Conservation (phyloP, 2,888 invertebrate species). For the Torymus tubicola region DNA sequence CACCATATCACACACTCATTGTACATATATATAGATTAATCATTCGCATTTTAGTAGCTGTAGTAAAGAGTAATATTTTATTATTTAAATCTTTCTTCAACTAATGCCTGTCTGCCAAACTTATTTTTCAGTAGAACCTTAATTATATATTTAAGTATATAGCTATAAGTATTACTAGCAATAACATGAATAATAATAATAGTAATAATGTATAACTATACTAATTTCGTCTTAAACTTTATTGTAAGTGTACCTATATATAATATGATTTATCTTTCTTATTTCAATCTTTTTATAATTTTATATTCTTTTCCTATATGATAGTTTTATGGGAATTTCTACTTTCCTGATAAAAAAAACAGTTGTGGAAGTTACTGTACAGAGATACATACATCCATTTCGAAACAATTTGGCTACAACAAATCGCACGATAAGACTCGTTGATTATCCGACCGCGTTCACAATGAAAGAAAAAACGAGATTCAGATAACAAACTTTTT, state of each 20-base stretch:
- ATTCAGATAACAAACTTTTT: no score
- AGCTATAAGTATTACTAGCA: no score
- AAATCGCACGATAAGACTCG: no score
- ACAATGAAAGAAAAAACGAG: no score
- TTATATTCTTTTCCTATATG: slow-evolving; percentile 10
- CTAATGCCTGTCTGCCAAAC: slow-evolving; percentile 25
- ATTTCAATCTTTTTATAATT: not conserved
- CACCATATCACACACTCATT: not conserved
- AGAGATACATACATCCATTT: no score
- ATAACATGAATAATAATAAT: no score
- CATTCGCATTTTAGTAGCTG: slow-evolving; percentile 6
- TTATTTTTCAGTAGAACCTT: slow-evolving; percentile 33
- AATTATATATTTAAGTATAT: no score
- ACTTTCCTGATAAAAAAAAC: not conserved
- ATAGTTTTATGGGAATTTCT: slow-evolving; percentile 7
- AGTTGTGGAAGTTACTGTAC: no score
- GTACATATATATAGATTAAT: slow-evolving; percentile 21
- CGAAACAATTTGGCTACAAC: no score
- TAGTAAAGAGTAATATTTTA: slow-evolving; percentile 10
- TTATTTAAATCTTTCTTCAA: slow-evolving; percentile 21
- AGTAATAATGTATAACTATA: not conserved
- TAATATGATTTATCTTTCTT: not conserved
- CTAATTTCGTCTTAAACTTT: slow-evolving; percentile 22
- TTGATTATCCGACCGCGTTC: no score
- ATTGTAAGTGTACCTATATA: not conserved